These are phyloP conservation scores for Esox masquinongy DNA, from an alignment of 2,797 vertebrate species.

Conservation along the genomic window DNA sequence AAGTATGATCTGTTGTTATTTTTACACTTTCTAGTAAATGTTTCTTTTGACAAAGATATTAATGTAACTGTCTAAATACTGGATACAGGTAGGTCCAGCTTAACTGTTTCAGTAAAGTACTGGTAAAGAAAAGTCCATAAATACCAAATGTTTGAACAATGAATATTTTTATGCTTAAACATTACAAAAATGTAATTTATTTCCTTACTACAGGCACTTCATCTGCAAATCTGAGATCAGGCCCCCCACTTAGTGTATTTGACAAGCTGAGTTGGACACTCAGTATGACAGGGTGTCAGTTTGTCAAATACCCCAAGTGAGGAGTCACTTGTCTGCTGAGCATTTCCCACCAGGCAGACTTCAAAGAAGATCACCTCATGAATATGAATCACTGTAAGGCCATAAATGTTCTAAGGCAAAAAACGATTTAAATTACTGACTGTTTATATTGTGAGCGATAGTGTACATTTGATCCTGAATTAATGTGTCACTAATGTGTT, in stretches of 20 bases:
- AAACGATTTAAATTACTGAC: too few species aligned
- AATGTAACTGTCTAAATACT: neutral
- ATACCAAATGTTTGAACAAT: too few species aligned
- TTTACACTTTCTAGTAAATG: too few species aligned
- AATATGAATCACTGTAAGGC: neutral
- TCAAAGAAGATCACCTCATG: neutral
- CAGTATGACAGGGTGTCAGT: conserved; percentile 96
- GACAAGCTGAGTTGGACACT: conserved; percentile 99
- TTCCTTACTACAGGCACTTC: conserved; percentile 45
- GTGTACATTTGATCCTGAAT: too few species aligned
- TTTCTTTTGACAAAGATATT: neutral
- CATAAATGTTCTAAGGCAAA: too few species aligned
- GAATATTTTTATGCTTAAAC: neutral
- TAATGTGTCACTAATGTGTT: too few species aligned
- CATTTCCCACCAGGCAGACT: neutral
- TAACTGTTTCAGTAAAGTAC: too few species aligned
- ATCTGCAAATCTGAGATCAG: conserved; percentile 47
- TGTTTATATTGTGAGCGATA: too few species aligned
- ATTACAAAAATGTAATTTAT: conserved; percentile 16
- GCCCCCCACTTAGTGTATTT: conserved; percentile 97
- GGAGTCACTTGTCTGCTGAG: conserved; percentile 76
- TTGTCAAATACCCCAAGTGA: conserved; percentile 99
- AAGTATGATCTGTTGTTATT: too few species aligned
- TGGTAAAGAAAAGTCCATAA: too few species aligned
- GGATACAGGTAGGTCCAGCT: too few species aligned